These are phyloP conservation scores for Caenorhabditis brenneri DNA, from an alignment of 1,140 invertebrate genomes.

Conservation along the genomic window DNA sequence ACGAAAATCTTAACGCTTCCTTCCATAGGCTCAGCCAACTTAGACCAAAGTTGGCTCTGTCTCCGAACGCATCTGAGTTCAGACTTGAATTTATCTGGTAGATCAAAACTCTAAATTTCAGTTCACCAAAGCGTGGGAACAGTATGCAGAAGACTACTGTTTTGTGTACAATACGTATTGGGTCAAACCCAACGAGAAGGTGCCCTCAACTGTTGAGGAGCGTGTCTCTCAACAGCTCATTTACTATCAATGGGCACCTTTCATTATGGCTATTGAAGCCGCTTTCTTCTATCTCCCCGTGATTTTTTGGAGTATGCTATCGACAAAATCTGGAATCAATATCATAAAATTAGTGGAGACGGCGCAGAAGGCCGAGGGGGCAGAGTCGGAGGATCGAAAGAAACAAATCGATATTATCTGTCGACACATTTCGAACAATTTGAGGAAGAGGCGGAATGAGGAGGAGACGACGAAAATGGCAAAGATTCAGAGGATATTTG, in stretches of 20 bases:
- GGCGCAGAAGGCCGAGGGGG: slow-evolving; percentile 60
- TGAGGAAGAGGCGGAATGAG: background rate
- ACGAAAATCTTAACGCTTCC: no score
- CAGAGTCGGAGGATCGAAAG: slow-evolving; percentile 18
- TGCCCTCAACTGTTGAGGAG: slow-evolving; percentile 58
- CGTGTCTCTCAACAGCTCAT: slow-evolving; percentile 64
- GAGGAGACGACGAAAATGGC: slow-evolving; percentile 30
- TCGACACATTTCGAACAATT: slow-evolving; percentile 31
- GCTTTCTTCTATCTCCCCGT: slow-evolving; percentile 74
- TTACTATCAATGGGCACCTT: slow-evolving; percentile 74
- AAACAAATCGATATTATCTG: slow-evolving; percentile 31
- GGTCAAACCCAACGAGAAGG: slow-evolving; percentile 62
- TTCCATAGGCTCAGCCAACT: no score
- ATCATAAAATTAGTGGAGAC: slow-evolving; percentile 61
- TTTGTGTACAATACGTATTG: slow-evolving; percentile 71
- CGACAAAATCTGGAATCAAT: slow-evolving; percentile 62
- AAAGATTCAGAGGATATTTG: slow-evolving; percentile 19
- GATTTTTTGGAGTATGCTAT: slow-evolving; percentile 72
- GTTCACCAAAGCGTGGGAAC: slow-evolving; percentile 72
- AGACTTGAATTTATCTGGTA: no score
- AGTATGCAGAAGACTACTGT: slow-evolving; percentile 71
- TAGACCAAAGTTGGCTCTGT: no score
- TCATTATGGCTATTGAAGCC: slow-evolving; percentile 73
- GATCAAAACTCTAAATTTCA: no score
- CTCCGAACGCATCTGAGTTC: no score